These are phyloP conservation scores for Eutolmus rufibarbis DNA, from an alignment of 2,888 invertebrate species.

Conservation along the genomic window DNA sequence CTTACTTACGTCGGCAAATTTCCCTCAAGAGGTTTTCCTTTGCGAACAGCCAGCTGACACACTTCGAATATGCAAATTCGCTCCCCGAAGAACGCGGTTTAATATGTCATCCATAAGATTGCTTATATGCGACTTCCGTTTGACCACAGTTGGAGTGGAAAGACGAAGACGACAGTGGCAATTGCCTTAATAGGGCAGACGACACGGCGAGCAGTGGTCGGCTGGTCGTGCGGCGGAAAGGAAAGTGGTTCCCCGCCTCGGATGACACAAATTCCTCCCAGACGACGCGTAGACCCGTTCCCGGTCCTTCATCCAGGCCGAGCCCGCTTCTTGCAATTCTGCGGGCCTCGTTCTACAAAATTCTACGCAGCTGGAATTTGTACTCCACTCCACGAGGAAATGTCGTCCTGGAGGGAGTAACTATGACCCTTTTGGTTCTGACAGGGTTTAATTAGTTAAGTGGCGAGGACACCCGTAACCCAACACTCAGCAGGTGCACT, in stretches of 20 bases:
- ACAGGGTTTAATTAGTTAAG: not conserved
- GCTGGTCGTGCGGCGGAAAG: not conserved
- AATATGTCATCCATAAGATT: slow-evolving; percentile 9
- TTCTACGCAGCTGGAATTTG: not conserved
- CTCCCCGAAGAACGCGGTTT: not conserved
- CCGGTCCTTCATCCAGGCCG: not conserved
- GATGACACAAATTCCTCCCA: slow-evolving; percentile 30
- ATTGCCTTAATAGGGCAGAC: slow-evolving; percentile 33
- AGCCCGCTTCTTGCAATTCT: not conserved
- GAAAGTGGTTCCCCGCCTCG: slow-evolving; percentile 8
- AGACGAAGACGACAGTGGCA: slow-evolving; percentile 30
- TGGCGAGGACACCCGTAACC: not conserved
- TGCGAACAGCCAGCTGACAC: not conserved
- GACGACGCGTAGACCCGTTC: slow-evolving; percentile 4
- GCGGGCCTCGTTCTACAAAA: not conserved
- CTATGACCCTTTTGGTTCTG: not conserved
- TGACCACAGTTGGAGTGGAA: slow-evolving; percentile 11
- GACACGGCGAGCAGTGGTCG: not conserved
- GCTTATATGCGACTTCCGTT: slow-evolving; percentile 34
- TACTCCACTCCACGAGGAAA: not conserved
- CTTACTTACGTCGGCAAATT: not conserved
- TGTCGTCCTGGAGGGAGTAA: not conserved
- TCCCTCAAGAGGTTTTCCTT: not conserved
- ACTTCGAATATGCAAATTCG: slow-evolving; percentile 13
- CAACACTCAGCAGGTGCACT: not conserved